These are phyloP conservation scores for Eucera pruinosa DNA, from an alignment of 2,888 invertebrate genomes.

Conservation along the genomic window DNA sequence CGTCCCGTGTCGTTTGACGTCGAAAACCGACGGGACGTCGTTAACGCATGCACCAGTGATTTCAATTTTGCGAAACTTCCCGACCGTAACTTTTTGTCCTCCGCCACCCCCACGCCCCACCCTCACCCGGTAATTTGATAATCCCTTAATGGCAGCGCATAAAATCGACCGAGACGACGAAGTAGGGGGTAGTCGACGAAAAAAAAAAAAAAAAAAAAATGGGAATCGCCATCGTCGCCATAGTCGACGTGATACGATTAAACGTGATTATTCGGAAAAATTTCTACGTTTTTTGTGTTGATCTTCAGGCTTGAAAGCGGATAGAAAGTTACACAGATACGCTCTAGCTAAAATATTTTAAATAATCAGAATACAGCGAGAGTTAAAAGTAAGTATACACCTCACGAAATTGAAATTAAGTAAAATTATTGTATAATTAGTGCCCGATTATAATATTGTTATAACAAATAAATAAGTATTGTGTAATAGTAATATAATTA, in stretches of 20 bases:
- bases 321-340: no score
- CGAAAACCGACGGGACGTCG: conserved; percentile 46
- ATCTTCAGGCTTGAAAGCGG: neutral
- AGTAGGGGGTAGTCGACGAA: neutral
- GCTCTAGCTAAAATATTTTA: no score
- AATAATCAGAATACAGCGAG: no score
- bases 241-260: conserved; percentile 1
- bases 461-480: no score
- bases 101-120: neutral
- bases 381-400: no score
- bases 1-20: conserved; percentile 60
- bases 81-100: conserved; percentile 46
- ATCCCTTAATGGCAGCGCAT: conserved; percentile 42
- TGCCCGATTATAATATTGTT: no score
- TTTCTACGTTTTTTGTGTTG: neutral
- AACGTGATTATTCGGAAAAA: conserved; percentile 7
- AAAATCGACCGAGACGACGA: conserved; percentile 40
- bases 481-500: no score
- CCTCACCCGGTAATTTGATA: conserved; percentile 42
- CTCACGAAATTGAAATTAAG: no score
- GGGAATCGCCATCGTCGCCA: neutral
- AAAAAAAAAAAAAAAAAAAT: no score
- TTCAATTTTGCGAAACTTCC: conserved; percentile 52
- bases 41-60: conserved; percentile 49
- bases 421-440: no score